Evolutionary conservation across 2,113 vertebrate species (phyloP).

Genomic region (Setophaga petechia): DNA sequence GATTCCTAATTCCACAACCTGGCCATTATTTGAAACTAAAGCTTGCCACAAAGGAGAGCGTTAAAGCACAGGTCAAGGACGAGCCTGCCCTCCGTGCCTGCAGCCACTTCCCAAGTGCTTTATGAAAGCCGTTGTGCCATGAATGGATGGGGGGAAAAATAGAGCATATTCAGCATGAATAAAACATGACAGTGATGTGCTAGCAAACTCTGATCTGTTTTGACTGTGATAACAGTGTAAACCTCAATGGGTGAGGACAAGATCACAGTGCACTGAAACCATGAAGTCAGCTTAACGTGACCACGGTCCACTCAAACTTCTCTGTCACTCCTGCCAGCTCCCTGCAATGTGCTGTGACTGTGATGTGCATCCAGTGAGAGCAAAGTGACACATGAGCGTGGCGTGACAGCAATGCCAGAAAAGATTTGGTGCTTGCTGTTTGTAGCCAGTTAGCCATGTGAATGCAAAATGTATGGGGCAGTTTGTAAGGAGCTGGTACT

Average conservation of each 20-base stretch:
- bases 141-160: background rate
- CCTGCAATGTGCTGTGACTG: background rate
- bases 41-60: background rate
- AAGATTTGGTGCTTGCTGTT: conserved; percentile 9
- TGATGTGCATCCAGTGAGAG: background rate
- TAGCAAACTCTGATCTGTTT: conserved; percentile 49
- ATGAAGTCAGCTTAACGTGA: conserved; percentile 56
- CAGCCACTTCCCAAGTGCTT: conserved; percentile 28
- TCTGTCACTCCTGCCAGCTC: background rate
- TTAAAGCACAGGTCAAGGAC: conserved; percentile 54
- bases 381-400: background rate
- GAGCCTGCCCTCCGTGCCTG: background rate
- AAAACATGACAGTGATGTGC: conserved; percentile 59
- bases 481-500: conserved; percentile 30
- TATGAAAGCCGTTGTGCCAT: conserved; percentile 35
- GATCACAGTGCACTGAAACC: conserved; percentile 33
- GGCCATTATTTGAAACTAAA: conserved; percentile 62
- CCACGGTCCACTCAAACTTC: background rate
- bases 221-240: conserved; percentile 58
- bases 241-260: conserved; percentile 48
- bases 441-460: background rate
- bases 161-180: conserved; percentile 51
- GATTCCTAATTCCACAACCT: conserved; percentile 52
- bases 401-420: conserved; percentile 24
- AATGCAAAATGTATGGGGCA: conserved; percentile 16